phyloP scores from a whole-genome alignment of 2,888 invertebrate species.

The Drosophila yooni region DNA sequence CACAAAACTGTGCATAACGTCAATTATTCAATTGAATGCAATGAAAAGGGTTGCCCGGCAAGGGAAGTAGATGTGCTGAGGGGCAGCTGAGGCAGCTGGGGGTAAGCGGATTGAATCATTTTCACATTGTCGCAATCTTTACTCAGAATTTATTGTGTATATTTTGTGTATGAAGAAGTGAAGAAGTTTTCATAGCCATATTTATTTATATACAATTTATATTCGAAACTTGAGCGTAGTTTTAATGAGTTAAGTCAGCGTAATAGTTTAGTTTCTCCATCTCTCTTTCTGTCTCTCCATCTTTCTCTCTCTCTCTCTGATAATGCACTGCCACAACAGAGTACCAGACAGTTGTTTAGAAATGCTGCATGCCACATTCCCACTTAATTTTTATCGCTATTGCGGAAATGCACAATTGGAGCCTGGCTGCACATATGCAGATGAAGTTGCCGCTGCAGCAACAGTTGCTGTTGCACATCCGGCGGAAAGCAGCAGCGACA shows the following conservation, averaged over 20 bases:
- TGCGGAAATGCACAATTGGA: slow-evolving; percentile 53
- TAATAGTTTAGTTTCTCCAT: too few species aligned
- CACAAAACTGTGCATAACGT: slow-evolving; percentile 52
- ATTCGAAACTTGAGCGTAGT: background rate
- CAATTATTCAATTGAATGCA: slow-evolving; percentile 77
- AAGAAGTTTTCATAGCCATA: background rate
- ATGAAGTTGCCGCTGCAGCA: slow-evolving; percentile 48
- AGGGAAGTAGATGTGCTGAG: background rate
- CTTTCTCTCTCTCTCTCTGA: background rate
- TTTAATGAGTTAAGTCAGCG: background rate
- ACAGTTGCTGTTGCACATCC: slow-evolving; percentile 42
- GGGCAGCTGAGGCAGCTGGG: background rate
- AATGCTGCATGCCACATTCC: background rate
- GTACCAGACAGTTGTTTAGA: background rate
- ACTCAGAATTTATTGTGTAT: slow-evolving; percentile 23
- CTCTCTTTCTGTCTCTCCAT: background rate
- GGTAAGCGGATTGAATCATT: background rate
- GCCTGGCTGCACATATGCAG: slow-evolving; percentile 41
- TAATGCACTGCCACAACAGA: background rate
- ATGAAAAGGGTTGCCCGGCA: slow-evolving; percentile 11
- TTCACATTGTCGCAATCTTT: slow-evolving; percentile 59
- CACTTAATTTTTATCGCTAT: slow-evolving; percentile 2
- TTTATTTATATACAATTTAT: background rate
- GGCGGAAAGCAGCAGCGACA: slow-evolving; percentile 44
- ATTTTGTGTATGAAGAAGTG: background rate